phyloP scores from a whole-genome alignment of 2,888 invertebrate species.

The Thecophora atra region DNA sequence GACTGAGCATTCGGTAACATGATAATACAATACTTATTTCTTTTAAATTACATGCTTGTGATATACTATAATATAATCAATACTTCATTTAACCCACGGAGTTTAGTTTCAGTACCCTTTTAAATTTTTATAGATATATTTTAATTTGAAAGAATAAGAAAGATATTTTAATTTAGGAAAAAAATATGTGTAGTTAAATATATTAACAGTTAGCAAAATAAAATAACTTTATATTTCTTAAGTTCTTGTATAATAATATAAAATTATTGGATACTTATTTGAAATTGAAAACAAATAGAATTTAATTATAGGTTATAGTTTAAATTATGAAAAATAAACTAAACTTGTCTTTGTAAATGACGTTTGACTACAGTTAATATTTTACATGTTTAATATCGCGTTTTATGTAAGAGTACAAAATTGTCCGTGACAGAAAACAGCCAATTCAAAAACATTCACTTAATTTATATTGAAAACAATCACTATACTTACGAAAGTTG shows the following conservation, averaged over 20 bases:
- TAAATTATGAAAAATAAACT: no score
- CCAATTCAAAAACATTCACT: background rate
- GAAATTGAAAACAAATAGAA: background rate
- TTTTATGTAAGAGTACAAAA: no score
- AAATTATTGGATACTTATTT: background rate
- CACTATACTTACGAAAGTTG: slow-evolving; percentile 67
- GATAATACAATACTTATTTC: background rate
- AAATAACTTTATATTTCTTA: background rate
- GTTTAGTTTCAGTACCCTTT: background rate
- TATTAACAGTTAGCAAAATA: background rate
- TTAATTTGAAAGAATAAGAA: background rate
- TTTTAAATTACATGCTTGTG: background rate
- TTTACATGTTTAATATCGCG: no score
- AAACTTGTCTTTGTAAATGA: no score
- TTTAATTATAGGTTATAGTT: no score
- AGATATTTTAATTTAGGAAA: background rate
- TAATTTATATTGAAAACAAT: background rate
- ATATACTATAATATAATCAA: background rate
- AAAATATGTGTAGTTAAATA: background rate
- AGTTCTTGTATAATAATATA: background rate
- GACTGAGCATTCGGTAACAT: no score
- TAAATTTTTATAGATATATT: no score
- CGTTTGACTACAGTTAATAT: no score
- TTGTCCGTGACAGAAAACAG: slow-evolving; percentile 20
- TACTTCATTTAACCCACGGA: background rate